These are phyloP conservation scores for Trachymyrmex septentrionalis DNA, from an alignment of 1,140 invertebrate species.

Conservation along the genomic window DNA sequence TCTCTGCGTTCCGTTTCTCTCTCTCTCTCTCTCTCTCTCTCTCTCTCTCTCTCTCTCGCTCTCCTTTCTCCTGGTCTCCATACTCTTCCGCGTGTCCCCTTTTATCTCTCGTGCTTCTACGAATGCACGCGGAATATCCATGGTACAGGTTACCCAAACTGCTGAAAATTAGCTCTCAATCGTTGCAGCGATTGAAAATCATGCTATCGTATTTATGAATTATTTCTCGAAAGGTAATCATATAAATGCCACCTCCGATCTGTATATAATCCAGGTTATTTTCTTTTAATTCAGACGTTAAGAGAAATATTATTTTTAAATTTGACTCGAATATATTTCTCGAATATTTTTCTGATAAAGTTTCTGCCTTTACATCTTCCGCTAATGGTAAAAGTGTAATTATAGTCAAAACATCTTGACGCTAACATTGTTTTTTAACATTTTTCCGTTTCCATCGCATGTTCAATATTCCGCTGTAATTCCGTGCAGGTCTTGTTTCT, in stretches of 20 bases:
- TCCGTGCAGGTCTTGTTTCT: conserved; percentile 54
- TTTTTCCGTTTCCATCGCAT: conserved; percentile 56
- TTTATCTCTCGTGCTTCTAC: conserved; percentile 51
- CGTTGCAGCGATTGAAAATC: neutral
- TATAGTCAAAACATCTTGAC: conserved; percentile 27
- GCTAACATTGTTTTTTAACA: conserved; percentile 28
- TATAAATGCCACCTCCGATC: neutral
- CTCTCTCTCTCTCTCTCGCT: neutral
- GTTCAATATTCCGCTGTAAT: conserved; percentile 38
- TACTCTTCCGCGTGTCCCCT: conserved; percentile 8
- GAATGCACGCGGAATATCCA: conserved; percentile 29
- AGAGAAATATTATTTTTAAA: neutral
- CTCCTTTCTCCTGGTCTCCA: neutral
- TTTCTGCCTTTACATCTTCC: neutral
- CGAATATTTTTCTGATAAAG: conserved; percentile 19
- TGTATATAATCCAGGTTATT: neutral
- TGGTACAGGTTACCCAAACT: conserved; percentile 18
- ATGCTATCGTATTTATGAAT: neutral
- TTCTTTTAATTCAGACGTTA: neutral
- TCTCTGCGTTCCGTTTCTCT: conserved; percentile 56
- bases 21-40: neutral
- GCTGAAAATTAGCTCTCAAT: conserved; percentile 43
- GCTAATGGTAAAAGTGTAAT: conserved; percentile 8
- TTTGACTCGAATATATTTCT: neutral
- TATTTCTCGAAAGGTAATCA: neutral